Evolutionary conservation across 2,888 invertebrate genomes (phyloP).

Genomic region (Cylindroiulus punctatus): DNA sequence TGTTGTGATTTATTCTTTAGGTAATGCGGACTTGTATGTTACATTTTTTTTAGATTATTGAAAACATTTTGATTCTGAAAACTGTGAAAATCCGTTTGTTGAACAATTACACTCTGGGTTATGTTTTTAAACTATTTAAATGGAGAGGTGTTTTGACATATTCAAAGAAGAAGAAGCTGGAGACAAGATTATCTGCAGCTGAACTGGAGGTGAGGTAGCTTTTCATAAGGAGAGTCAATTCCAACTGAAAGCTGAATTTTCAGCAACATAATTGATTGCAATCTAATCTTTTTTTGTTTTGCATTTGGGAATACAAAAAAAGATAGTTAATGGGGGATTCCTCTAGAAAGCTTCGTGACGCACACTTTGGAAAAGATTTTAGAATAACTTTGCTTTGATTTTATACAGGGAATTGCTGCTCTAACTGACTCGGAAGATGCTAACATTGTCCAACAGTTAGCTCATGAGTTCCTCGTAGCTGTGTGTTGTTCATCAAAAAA

Average conservation of each 20-base stretch:
- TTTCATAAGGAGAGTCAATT: neutral
- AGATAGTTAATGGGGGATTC: neutral
- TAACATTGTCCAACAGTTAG: neutral
- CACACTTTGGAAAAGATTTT: neutral
- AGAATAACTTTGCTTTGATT: neutral
- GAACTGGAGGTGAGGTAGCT: neutral
- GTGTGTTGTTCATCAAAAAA: constrained; percentile 44
- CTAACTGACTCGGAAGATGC: constrained; percentile 4
- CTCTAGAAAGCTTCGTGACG: neutral
- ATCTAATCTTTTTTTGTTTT: neutral
- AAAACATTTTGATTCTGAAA: constrained; percentile 36
- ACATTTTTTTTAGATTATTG: constrained; percentile 2
- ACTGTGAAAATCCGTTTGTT: constrained; percentile 31
- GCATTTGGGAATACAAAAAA: no score
- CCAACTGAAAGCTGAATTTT: neutral
- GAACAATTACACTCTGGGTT: neutral
- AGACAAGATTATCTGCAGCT: neutral
- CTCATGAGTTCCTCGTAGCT: constrained; percentile 36
- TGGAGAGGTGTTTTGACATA: neutral
- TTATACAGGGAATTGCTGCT: neutral
- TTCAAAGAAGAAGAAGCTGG: neutral
- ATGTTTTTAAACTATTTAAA: constrained; percentile 48
- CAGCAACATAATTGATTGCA: neutral
- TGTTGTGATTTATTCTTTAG: no score
- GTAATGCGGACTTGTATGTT: neutral